phyloP scores from a whole-genome alignment of 2,888 invertebrate genomes.

The Heliothis peltigera region DNA sequence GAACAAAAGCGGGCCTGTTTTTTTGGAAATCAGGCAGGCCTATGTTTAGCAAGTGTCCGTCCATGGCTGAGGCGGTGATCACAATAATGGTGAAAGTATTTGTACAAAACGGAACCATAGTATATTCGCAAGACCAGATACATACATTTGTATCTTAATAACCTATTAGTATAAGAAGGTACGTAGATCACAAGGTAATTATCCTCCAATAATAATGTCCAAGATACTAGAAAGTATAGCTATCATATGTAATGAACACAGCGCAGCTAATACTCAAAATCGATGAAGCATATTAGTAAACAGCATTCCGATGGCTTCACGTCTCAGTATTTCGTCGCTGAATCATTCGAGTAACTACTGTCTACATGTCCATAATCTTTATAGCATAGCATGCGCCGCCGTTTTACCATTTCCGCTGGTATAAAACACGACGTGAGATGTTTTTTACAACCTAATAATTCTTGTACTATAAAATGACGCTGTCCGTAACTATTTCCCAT shows the following conservation, averaged over 20 bases:
- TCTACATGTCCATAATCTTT: constrained; percentile 67
- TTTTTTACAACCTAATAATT: constrained; percentile 61
- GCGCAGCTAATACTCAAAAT: constrained; percentile 24
- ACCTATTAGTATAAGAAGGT: no score
- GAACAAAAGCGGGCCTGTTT: no score
- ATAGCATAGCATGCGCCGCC: constrained; percentile 40
- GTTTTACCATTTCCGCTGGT: constrained; percentile 65
- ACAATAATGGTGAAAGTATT: no score
- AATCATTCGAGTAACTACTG: constrained; percentile 65
- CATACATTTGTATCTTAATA: no score
- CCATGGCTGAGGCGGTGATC: no score
- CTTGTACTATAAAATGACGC: neutral
- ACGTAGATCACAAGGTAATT: neutral
- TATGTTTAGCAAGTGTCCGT: no score
- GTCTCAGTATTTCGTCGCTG: constrained; percentile 69
- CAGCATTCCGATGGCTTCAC: constrained; percentile 73
- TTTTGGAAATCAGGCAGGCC: no score
- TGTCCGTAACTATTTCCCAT: neutral
- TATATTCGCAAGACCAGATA: no score
- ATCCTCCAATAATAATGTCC: no score
- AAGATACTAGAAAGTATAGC: neutral
- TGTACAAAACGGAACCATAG: no score
- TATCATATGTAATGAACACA: neutral
- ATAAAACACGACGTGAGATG: constrained; percentile 64
- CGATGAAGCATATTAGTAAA: constrained; percentile 49